phyloP scores from a whole-genome alignment of 2,888 invertebrate genomes.

The Pomacea canaliculata region DNA sequence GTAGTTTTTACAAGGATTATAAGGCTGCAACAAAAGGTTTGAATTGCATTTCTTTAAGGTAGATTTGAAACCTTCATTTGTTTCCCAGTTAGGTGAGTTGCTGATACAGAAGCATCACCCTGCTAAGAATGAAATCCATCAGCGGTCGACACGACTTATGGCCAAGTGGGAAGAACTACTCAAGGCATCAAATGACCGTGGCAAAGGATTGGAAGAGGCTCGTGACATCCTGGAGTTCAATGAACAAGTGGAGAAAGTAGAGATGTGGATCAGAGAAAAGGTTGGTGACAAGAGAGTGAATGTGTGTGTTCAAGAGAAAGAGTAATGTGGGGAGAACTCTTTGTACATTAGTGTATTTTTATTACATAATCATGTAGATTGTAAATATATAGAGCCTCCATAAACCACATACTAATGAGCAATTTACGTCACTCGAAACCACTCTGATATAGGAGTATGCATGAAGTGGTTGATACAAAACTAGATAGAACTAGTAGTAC shows the following conservation, averaged over 20 bases:
- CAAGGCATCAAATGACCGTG: slow-evolving; percentile 77
- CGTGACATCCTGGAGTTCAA: slow-evolving; percentile 97
- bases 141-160: slow-evolving; percentile 78
- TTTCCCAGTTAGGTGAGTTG: slow-evolving; percentile 74
- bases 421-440: no score
- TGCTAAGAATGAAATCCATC: slow-evolving; percentile 78
- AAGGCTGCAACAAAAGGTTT: no score
- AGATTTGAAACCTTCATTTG: neutral
- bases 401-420: no score
- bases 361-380: neutral
- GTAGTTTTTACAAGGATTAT: no score
- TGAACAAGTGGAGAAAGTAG: slow-evolving; percentile 94
- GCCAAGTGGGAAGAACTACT: slow-evolving; percentile 84
- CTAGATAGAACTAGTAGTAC: no score
- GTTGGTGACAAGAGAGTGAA: slow-evolving; percentile 73
- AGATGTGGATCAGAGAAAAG: slow-evolving; percentile 97
- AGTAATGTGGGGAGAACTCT: no score
- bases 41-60: no score
- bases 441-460: no score
- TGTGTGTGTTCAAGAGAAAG: neutral
- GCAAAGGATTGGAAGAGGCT: slow-evolving; percentile 93
- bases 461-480: no score
- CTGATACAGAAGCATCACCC: slow-evolving; percentile 80
- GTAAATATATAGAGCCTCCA: no score
- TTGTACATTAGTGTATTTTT: no score